Percentiles rank a stretch among this genome's conserved stretches.
These are phyloP conservation scores for Ectemnius continuus DNA, from an alignment of 2,888 invertebrate genomes.

Conservation along the genomic window DNA sequence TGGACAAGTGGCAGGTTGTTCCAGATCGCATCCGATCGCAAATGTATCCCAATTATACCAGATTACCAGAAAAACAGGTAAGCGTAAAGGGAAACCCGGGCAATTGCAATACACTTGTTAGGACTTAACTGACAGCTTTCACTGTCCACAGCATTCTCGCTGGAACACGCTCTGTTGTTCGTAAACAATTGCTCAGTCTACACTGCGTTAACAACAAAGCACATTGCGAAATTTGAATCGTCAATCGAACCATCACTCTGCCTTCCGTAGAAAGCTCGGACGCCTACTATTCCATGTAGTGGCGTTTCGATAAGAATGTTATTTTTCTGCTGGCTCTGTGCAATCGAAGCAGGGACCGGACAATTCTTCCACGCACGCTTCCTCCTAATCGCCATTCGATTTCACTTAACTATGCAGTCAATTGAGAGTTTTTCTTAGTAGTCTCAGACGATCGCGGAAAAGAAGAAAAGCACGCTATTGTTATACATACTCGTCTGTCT, in stretches of 20 bases:
- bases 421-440: conserved; percentile 3
- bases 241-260: too few relatives aligned
- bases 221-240: too few relatives aligned
- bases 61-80: conserved; percentile 21
- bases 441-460: not conserved
- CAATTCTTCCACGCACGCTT: conserved; percentile 4
- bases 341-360: not conserved
- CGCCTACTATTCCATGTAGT: too few relatives aligned
- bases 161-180: too few relatives aligned
- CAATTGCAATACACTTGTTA: conserved; percentile 26
- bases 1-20: not conserved
- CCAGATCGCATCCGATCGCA: conserved; percentile 2
- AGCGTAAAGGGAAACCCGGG: conserved; percentile 44
- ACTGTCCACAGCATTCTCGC: conserved; percentile 26
- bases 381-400: not conserved
- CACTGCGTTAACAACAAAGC: too few relatives aligned
- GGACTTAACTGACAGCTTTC: conserved; percentile 28
- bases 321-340: not conserved
- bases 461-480: not conserved
- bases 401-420: not conserved
- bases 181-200: too few relatives aligned
- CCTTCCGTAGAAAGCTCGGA: too few relatives aligned
- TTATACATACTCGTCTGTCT: too few relatives aligned
- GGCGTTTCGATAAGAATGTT: not conserved
- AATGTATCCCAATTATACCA: conserved; percentile 26